Base-by-base conservation (phyloP, 2,888 invertebrate genomes). In the Seira ritae region DNA sequence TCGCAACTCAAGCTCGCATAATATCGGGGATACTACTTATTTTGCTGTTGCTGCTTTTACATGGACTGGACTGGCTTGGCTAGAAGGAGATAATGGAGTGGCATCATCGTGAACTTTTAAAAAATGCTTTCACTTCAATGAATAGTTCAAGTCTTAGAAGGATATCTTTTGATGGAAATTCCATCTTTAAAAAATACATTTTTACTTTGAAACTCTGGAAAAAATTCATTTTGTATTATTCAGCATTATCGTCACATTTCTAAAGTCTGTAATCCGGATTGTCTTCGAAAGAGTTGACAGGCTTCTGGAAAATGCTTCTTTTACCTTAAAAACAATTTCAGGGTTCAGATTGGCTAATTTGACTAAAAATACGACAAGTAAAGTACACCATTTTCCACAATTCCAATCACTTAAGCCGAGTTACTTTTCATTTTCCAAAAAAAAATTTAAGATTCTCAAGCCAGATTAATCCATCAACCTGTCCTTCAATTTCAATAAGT, bases 21-120 rank as follows among this genome's bases (percentile, higher is more conserved):
- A 66, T 22, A 22, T 10, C 4, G 23, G n/a, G 15, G 10, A 22
- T 65, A 17, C 19, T 65, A 23, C 23, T 23, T 6, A 42, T 12
- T 55, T 8, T 55, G 55, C 55, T 55, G 55, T 55, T 55, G 55
- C 55, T 55, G 55, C n/a, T n/a, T n/a, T 31, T 31, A 31, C 31
- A 2, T 31, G 8, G 2, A 31, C 31, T 31, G 8, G 31, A 2
- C 31, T 8, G 31, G 31, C 31, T 31, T 31, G 31, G 31, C 31
- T 8, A 55, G n/a, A n/a, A 17, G 55, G 17, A 55, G 55, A 55
- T 55, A 55, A 55, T 55, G 55, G 15, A 55, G n/a, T 55, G 55
- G 2, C 55, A 12, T 55, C 6, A 15, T 3, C 17, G 15, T 12
- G 12, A 55, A 15, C 55, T 55, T 31, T 55, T 3, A 55, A 55